These are phyloP conservation scores for Sarotherodon lohbergeri DNA, from an alignment of 2,113 vertebrate species.

Conservation along the genomic window DNA sequence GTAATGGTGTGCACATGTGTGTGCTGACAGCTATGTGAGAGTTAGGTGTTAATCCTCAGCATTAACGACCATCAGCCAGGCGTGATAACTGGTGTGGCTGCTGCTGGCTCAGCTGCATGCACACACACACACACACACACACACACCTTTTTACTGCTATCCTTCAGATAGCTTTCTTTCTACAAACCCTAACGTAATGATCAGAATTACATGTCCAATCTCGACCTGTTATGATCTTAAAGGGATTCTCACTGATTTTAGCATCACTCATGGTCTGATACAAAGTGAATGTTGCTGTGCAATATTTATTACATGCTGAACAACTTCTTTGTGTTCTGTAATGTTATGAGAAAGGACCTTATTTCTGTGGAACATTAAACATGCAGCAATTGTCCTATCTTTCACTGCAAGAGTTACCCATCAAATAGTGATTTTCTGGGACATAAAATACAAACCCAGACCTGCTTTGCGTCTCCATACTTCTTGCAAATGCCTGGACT, in stretches of 20 bases:
- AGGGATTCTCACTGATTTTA: background rate
- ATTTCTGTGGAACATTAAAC: too few species aligned
- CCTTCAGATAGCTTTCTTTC: background rate
- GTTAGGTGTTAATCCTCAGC: conserved; percentile 44
- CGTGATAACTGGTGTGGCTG: conserved; percentile 46
- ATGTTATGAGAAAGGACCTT: background rate
- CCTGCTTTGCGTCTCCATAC: background rate
- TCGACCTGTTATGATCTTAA: fast-evolving
- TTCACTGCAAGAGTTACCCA: background rate
- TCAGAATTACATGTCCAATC: background rate
- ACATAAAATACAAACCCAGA: background rate
- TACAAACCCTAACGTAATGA: background rate
- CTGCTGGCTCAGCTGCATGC: conserved; percentile 51
- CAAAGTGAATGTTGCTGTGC: background rate
- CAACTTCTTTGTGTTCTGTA: background rate
- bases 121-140: background rate
- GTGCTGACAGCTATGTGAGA: background rate
- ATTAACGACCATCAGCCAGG: conserved; percentile 53
- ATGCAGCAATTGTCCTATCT: background rate
- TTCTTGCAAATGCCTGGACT: background rate
- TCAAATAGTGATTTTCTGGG: background rate
- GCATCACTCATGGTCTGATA: background rate
- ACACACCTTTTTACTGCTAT: background rate
- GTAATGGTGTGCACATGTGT: background rate
- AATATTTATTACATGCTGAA: background rate